Percentiles rank a stretch among this genome's conserved stretches.
phyloP scores from a whole-genome alignment of 2,797 vertebrate species.

The Eospalax fontanierii region DNA sequence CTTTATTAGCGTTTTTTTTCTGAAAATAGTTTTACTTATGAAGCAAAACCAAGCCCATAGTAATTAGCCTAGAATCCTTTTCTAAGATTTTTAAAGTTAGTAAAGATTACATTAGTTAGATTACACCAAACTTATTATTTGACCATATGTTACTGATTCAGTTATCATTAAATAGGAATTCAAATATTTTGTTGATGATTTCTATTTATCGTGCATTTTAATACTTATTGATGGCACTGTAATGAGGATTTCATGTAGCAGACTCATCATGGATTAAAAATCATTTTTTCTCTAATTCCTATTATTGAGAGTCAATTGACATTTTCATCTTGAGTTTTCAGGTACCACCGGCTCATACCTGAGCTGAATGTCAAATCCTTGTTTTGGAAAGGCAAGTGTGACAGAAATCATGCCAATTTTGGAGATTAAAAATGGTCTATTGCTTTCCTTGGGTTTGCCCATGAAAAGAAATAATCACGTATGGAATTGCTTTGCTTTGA shows the following conservation, averaged over 20 bases:
- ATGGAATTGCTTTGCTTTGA: slow-evolving; percentile 63
- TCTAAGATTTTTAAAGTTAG: slow-evolving; percentile 86
- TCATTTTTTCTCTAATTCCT: slow-evolving; percentile 73
- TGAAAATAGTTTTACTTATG: slow-evolving; percentile 50
- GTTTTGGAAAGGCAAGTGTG: slow-evolving; percentile 65
- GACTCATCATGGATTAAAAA: slow-evolving; percentile 84
- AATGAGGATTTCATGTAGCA: slow-evolving; percentile 83
- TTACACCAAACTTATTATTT: slow-evolving; percentile 86
- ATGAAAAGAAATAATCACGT: slow-evolving; percentile 41
- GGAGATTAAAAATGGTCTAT: slow-evolving; percentile 64
- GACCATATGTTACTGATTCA: slow-evolving; percentile 88
- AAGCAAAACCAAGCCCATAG: slow-evolving; percentile 81
- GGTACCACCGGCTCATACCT: slow-evolving; percentile 30
- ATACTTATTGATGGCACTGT: slow-evolving; percentile 83
- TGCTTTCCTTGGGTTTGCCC: not conserved
- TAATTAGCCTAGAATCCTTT: slow-evolving; percentile 86
- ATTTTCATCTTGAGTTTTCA: slow-evolving; percentile 79
- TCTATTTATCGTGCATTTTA: slow-evolving; percentile 86
- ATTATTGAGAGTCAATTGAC: slow-evolving; percentile 74
- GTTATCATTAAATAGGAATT: slow-evolving; percentile 90
- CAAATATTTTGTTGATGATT: slow-evolving; percentile 89
- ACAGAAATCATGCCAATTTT: slow-evolving; percentile 26
- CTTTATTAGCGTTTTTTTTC: slow-evolving; percentile 64
- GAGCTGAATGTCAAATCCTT: slow-evolving; percentile 65
- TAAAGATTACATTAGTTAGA: slow-evolving; percentile 87